phyloP scores from a whole-genome alignment of 2,797 vertebrate species.

The Macropodus opercularis region DNA sequence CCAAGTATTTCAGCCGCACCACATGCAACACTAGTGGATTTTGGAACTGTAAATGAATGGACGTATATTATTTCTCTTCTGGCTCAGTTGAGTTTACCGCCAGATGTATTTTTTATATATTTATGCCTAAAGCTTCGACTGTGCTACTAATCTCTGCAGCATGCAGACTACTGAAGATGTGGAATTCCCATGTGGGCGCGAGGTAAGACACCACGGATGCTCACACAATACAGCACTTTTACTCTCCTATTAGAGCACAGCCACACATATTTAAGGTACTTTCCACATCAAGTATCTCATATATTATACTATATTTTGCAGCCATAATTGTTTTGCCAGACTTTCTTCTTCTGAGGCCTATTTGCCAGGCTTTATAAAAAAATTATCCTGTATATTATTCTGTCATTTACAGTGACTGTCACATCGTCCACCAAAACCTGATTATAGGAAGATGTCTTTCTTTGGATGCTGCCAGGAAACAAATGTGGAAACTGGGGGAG shows the following conservation, averaged over 20 bases:
- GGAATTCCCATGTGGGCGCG: constrained; percentile 6
- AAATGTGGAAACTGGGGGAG: no score
- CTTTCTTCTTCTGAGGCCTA: no score
- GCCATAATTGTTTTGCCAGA: not conserved
- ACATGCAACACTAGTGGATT: constrained; percentile 52
- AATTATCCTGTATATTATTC: no score
- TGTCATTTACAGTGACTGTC: no score
- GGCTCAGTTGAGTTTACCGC: constrained; percentile 35
- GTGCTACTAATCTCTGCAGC: constrained; percentile 10
- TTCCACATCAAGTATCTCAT: constrained; percentile 7
- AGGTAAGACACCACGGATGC: not conserved
- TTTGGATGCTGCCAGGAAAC: no score
- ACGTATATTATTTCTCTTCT: constrained; percentile 53
- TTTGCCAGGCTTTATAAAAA: no score
- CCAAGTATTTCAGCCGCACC: constrained; percentile 61
- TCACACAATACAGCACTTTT: constrained; percentile 4
- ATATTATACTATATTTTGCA: no score
- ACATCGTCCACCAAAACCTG: no score
- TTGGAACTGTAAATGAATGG: constrained; percentile 46
- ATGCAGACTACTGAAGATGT: constrained; percentile 15
- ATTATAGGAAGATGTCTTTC: no score
- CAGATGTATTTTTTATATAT: constrained; percentile 38
- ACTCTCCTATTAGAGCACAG: not conserved
- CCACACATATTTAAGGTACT: constrained; percentile 2
- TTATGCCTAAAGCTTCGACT: constrained; percentile 19